phyloP scores from a whole-genome alignment of 2,888 invertebrate genomes.

The Tortricodes alternella region DNA sequence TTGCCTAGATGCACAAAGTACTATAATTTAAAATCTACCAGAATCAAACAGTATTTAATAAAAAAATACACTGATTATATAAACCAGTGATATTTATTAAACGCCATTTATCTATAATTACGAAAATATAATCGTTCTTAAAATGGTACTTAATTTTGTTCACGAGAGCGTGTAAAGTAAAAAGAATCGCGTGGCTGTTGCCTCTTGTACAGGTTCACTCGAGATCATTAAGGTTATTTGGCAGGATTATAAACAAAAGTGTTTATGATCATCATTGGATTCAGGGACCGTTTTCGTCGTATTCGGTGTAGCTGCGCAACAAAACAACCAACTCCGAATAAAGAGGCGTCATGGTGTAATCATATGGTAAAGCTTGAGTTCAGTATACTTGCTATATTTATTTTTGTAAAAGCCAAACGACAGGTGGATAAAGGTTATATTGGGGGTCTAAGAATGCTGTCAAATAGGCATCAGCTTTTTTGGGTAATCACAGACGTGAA shows the following conservation, averaged over 20 bases:
- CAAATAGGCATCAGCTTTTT: too few relatives aligned
- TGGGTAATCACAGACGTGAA: too few relatives aligned
- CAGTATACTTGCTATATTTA: too few relatives aligned
- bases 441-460: too few relatives aligned
- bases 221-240: conserved; percentile 51
- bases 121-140: conserved; percentile 1
- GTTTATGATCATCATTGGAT: neutral
- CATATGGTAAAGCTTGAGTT: too few relatives aligned
- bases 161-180: conserved; percentile 31
- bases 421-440: too few relatives aligned
- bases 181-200: conserved; percentile 36
- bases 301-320: too few relatives aligned
- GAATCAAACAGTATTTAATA: conserved; percentile 9
- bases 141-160: conserved; percentile 10
- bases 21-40: too few relatives aligned
- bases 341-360: too few relatives aligned
- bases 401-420: too few relatives aligned
- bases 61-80: conserved; percentile 21
- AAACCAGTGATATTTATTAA: conserved; percentile 15
- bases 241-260: neutral
- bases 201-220: conserved; percentile 45
- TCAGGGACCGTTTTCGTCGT: neutral
- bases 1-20: too few relatives aligned
- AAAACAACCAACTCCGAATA: too few relatives aligned
- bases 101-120: conserved; percentile 14